These are phyloP conservation scores for Leptarthrus brevirostris DNA, from an alignment of 2,888 invertebrate genomes.

Conservation along the genomic window DNA sequence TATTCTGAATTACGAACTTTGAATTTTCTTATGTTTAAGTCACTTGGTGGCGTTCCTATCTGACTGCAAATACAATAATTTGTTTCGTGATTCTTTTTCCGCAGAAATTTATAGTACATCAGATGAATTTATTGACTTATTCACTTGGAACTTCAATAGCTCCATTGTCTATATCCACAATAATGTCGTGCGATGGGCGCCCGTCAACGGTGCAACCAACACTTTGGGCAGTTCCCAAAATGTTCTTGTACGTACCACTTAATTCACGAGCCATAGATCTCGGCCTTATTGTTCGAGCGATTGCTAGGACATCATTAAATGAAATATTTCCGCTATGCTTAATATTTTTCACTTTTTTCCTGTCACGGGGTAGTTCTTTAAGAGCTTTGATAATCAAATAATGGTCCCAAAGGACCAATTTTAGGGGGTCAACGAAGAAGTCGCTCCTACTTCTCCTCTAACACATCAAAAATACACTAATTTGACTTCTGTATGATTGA, in stretches of 20 bases:
- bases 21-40: no score
- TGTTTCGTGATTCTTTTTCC: no score
- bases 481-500: constrained; percentile 98
- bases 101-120: no score
- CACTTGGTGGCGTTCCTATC: no score
- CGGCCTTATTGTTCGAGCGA: constrained; percentile 93
- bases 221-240: constrained; percentile 90
- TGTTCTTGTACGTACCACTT: constrained; percentile 93
- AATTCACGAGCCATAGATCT: constrained; percentile 95
- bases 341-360: constrained; percentile 98
- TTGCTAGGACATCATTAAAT: constrained; percentile 90
- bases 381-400: constrained; percentile 95
- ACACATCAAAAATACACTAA: constrained; percentile 96
- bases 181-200: constrained; percentile 93
- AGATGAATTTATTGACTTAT: constrained; percentile 78
- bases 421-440: constrained; percentile 98
- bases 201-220: constrained; percentile 92
- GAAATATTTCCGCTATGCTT: constrained; percentile 97
- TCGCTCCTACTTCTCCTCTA: constrained; percentile 99
- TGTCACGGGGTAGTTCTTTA: constrained; percentile 98
- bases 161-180: constrained; percentile 90
- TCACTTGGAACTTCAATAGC: constrained; percentile 83
- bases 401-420: constrained; percentile 99
- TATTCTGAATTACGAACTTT: no score
- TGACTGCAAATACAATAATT: no score